Conservation (phyloP, 2,113 vertebrate genomes). For the Nanger granti region DNA sequence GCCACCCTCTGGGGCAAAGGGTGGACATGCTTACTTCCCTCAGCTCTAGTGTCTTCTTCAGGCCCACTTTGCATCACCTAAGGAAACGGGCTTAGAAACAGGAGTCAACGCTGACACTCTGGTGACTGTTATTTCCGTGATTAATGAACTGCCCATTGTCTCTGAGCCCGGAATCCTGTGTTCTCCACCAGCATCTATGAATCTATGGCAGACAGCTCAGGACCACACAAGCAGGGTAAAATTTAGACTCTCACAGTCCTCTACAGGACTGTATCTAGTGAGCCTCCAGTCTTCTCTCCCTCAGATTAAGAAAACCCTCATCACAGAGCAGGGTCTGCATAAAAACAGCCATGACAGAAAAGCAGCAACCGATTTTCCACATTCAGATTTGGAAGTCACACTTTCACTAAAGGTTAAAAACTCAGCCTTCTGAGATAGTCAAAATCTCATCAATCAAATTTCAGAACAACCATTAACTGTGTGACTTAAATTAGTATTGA, state of each 20-base stretch:
- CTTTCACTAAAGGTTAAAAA: neutral
- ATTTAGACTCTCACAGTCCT: neutral
- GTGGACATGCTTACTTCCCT: neutral
- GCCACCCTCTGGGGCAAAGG: neutral
- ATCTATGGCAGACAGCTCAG: neutral
- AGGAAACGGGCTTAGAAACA: neutral
- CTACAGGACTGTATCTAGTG: neutral
- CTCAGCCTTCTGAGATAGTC: neutral
- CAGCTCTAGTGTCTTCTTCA: too few species aligned
- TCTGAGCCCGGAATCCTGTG: neutral
- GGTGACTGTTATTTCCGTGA: neutral
- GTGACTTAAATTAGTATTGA: neutral
- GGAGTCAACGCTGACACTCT: neutral
- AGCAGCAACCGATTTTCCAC: neutral
- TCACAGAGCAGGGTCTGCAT: neutral
- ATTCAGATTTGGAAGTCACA: neutral
- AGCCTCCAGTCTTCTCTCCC: neutral
- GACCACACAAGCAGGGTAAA: neutral
- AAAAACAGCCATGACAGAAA: neutral
- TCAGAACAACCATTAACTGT: neutral
- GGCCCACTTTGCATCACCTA: neutral
- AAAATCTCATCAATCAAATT: neutral
- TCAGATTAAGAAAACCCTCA: neutral
- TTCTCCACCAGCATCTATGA: neutral
- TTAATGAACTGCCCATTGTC: neutral